These are phyloP conservation scores for Euborellia annulipes DNA, from an alignment of 1,140 invertebrate species.

Conservation along the genomic window DNA sequence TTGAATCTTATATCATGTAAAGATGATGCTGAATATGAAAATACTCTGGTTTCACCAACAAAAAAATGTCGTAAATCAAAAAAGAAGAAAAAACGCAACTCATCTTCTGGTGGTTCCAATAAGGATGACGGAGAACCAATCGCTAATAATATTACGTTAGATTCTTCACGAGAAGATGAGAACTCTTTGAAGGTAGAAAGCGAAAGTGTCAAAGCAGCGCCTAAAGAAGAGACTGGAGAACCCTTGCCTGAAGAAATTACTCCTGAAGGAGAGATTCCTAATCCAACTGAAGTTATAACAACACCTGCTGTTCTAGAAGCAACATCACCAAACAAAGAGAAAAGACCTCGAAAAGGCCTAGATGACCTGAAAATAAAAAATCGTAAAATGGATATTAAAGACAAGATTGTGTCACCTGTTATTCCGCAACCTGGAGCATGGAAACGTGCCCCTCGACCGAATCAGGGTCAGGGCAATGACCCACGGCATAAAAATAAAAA, in stretches of 20 bases:
- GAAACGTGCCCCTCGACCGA: constrained; percentile 27
- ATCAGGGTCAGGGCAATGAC: background rate
- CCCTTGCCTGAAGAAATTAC: constrained; percentile 12
- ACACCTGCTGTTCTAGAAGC: constrained; percentile 10
- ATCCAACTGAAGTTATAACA: constrained; percentile 8
- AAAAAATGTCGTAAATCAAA: constrained; percentile 42
- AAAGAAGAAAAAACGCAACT: constrained; percentile 30
- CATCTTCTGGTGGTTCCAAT: constrained; percentile 5
- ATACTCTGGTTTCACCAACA: constrained; percentile 46
- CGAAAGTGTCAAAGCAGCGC: background rate
- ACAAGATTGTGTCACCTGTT: constrained; percentile 85
- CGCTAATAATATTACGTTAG: background rate
- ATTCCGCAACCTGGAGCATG: constrained; percentile 74
- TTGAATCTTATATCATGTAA: constrained; percentile 67
- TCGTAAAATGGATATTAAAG: constrained; percentile 49
- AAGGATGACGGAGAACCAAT: constrained; percentile 8
- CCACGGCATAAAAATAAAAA: constrained; percentile 9
- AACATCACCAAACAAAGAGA: constrained; percentile 25
- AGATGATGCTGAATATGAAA: constrained; percentile 59
- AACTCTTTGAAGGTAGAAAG: constrained; percentile 8
- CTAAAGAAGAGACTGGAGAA: constrained; percentile 9
- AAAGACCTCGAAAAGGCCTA: constrained; percentile 24
- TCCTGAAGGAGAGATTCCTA: constrained; percentile 7
- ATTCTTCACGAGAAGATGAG: constrained; percentile 1
- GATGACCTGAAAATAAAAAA: constrained; percentile 35